phyloP scores from a whole-genome alignment of 2,888 invertebrate species.

The Sialis lutaria region DNA sequence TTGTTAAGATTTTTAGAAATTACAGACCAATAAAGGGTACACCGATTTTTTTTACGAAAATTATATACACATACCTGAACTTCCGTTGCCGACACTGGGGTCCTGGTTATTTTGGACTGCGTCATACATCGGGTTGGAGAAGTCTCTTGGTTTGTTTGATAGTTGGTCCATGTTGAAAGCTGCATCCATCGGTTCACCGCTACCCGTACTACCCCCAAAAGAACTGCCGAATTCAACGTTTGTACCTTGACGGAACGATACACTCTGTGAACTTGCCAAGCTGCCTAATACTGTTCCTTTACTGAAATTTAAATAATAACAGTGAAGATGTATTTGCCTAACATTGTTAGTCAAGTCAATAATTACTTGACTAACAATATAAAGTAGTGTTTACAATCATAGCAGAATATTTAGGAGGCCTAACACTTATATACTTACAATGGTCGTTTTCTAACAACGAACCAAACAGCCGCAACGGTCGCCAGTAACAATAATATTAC shows the following conservation, averaged over 20 bases:
- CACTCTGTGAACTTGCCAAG: conserved; percentile 73
- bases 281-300: conserved; percentile 65
- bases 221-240: conserved; percentile 73
- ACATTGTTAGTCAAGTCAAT: no score
- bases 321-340: not conserved
- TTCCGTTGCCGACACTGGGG: conserved; percentile 37
- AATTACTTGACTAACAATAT: not conserved
- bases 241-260: conserved; percentile 83
- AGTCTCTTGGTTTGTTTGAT: conserved; percentile 69
- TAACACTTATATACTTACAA: conserved; percentile 47
- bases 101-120: conserved; percentile 53
- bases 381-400: no score
- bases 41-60: not conserved
- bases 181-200: conserved; percentile 48
- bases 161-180: conserved; percentile 67
- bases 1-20: no score
- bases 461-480: conserved; percentile 60
- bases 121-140: conserved; percentile 97
- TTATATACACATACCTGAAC: conserved; percentile 26
- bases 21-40: no score
- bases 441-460: conserved; percentile 64
- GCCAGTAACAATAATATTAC: conserved; percentile 55
- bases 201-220: conserved; percentile 32
- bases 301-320: conserved; percentile 26
- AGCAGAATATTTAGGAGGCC: no score